Base-by-base conservation (phyloP, 2,888 invertebrate genomes). In the Chorisops tibialis region DNA sequence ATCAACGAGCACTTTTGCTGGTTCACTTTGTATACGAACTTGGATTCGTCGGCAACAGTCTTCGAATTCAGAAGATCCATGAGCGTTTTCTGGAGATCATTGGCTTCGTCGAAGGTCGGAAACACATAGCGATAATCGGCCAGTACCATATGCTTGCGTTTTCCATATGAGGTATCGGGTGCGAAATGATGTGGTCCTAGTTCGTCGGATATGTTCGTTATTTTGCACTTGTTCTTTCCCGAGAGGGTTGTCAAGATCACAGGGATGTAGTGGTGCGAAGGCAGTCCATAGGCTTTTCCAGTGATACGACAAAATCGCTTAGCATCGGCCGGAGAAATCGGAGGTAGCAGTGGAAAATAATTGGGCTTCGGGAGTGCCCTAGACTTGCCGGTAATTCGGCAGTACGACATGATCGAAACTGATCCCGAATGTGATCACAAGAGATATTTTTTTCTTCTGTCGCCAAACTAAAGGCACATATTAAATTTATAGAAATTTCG, bases 291-390 rank as follows among this genome's bases (percentile, higher is more conserved):
- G 38, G 89, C 87, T 74, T 89, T 89, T 62, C 89, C 88, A 51
- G 89, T 90, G 69, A 91, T 88, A 68, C 88, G 84, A 77, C 90
- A 89, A 74, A 87, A 86, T 65, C 89, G 82, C 71, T 87, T 85
- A 1, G 91, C 91, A 73, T 91, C 90, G n/a, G 88, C 89, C 12
- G 91, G 89, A 51, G 89, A 89, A 65, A 91, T 86, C 3, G 91
- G 90, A 48, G 89, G 88, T 67, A 91, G 80, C 56, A 91, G 80
- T 18, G 91, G 91, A 72, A 91, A 87, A 74, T 90, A 91, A 76
- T 91, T 89, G 59, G 90, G 89, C 73, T 89, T 87, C 58, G 90
- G 91, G 71, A 91, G 83, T 71, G 88, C 86, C 69, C 87, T 83
- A 76, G 89, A 88, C 75, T 86, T 86, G 70, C 90, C 88, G 63